Evolutionary conservation across 2,797 vertebrate genomes (phyloP).

Genomic region (Parotocinclus haroldoi): DNA sequence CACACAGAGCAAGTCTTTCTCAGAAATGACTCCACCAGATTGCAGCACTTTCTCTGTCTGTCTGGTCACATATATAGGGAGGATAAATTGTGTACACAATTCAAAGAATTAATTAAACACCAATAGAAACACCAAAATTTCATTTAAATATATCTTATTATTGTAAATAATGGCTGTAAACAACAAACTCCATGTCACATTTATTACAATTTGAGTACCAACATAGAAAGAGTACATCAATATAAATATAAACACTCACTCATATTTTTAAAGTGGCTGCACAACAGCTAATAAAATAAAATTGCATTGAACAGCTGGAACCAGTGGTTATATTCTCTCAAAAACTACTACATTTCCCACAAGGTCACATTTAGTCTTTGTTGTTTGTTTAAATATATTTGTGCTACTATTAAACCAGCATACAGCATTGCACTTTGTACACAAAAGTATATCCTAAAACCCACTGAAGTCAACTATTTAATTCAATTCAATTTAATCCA

Average conservation of each 20-base stretch:
- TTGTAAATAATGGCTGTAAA: slow-evolving; percentile 56
- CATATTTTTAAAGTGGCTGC: slow-evolving; percentile 51
- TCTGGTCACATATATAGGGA: no score
- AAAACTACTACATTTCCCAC: slow-evolving; percentile 35
- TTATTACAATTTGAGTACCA: slow-evolving; percentile 48
- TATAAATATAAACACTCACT: slow-evolving; percentile 65
- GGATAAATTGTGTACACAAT: no score
- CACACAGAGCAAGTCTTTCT: no score
- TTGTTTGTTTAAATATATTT: slow-evolving; percentile 16
- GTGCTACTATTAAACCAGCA: slow-evolving; percentile 8
- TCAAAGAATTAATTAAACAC: no score
- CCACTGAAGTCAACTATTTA: neutral
- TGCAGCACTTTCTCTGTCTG: no score
- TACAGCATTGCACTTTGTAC: neutral
- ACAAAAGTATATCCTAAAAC: slow-evolving; percentile 19
- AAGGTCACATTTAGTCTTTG: slow-evolving; percentile 23
- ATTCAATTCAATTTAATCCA: no score
- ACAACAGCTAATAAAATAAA: slow-evolving; percentile 59
- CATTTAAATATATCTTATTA: no score
- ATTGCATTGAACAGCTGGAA: slow-evolving; percentile 41
- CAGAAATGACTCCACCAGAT: no score
- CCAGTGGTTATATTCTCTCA: slow-evolving; percentile 29
- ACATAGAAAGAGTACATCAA: slow-evolving; percentile 53
- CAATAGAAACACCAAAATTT: no score
- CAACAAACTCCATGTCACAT: slow-evolving; percentile 51